Percentiles rank a stretch among this genome's conserved stretches.
phyloP scores from a whole-genome alignment of 2,888 invertebrate species.

The Drosophila subsilvestris region DNA sequence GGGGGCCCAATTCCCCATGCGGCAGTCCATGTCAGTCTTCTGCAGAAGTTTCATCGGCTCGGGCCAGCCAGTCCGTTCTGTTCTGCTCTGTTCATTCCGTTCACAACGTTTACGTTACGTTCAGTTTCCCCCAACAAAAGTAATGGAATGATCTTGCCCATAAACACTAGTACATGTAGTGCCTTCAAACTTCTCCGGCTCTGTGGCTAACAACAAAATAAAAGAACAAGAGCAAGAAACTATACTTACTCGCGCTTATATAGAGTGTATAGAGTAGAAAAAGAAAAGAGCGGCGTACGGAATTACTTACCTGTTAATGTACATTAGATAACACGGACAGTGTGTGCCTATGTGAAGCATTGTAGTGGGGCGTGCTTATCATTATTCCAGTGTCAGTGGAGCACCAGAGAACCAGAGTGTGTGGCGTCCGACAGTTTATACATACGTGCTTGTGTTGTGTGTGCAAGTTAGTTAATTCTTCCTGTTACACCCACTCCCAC shows the following conservation, averaged over 20 bases:
- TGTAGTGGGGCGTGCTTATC: slow-evolving; percentile 51
- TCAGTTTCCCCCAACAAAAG: not conserved
- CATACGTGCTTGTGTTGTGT: not conserved
- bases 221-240: not conserved
- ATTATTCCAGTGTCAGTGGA: slow-evolving; percentile 51
- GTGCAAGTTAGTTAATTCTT: not conserved
- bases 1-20: slow-evolving; percentile 10
- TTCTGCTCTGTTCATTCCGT: slow-evolving; percentile 2
- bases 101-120: not conserved
- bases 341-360: slow-evolving; percentile 61
- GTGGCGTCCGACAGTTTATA: not conserved
- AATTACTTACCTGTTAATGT: slow-evolving; percentile 62
- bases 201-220: slow-evolving; percentile 11
- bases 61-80: slow-evolving; percentile 28
- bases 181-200: not conserved
- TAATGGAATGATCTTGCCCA: not conserved
- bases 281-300: slow-evolving; percentile 9
- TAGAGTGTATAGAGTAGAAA: not conserved
- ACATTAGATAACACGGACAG: slow-evolving; percentile 67
- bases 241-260: not conserved
- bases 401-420: slow-evolving; percentile 8
- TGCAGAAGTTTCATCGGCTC: slow-evolving; percentile 48
- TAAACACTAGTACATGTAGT: not conserved
- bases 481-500: not conserved
- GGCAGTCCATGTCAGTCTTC: slow-evolving; percentile 52